Percentiles rank a stretch among this genome's conserved stretches.
Conservation (phyloP, 1,140 invertebrate species). For the Chelonus insularis region DNA sequence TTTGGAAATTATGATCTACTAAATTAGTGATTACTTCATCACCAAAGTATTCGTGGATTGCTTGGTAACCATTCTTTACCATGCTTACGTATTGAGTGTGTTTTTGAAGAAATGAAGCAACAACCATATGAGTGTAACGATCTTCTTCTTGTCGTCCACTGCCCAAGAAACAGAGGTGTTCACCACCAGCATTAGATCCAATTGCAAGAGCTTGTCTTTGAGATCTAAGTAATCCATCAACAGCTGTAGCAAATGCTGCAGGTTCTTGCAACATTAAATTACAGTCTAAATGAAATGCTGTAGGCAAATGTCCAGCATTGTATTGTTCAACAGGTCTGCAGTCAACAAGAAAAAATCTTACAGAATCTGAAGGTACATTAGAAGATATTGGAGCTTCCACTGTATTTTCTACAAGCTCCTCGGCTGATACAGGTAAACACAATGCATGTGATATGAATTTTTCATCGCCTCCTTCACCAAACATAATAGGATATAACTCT, state of each 20-base stretch:
- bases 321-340: constrained; percentile 96
- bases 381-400: constrained; percentile 61
- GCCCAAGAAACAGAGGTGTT: constrained; percentile 97
- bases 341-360: constrained; percentile 95
- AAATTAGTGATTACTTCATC: constrained; percentile 78
- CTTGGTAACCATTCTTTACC: constrained; percentile 89
- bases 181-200: constrained; percentile 86
- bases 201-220: constrained; percentile 88
- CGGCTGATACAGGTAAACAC: constrained; percentile 90
- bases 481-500: constrained; percentile 67
- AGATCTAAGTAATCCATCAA: constrained; percentile 88
- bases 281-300: constrained; percentile 97
- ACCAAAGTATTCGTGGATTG: constrained; percentile 83
- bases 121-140: constrained; percentile 97
- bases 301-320: constrained; percentile 93
- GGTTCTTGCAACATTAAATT: constrained; percentile 97
- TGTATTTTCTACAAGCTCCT: constrained; percentile 82
- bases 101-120: constrained; percentile 95
- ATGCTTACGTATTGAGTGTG: constrained; percentile 91
- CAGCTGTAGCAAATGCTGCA: constrained; percentile 89
- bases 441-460: constrained; percentile 79
- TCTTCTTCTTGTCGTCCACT: constrained; percentile 95
- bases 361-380: constrained; percentile 62
- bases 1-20: constrained; percentile 77
- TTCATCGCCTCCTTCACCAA: constrained; percentile 61